Base-by-base conservation (phyloP, 2,797 vertebrate genomes). In the Peromyscus melanophrys region DNA sequence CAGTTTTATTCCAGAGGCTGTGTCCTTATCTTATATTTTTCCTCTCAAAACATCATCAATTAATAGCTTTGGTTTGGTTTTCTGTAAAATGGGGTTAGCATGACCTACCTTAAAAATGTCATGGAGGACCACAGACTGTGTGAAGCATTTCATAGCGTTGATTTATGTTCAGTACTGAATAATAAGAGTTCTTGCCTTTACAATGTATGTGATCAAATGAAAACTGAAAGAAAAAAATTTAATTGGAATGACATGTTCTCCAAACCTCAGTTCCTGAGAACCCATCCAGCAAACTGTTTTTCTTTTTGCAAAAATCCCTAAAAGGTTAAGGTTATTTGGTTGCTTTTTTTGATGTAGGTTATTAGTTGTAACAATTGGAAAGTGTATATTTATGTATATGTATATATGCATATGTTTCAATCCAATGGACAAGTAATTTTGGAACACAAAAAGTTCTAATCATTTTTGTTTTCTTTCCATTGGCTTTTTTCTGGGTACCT, bases 311-410 rank as follows among this genome's bases (percentile, higher is more conserved):
- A 21, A 61, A 1, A 5, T 89, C 73, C 63, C 31, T 92, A 14
- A 11, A 89, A 92, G 2, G 11, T 78, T 94, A 95, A 69, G 1
- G 17, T 59, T 43, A 90, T 81, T 93, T 73, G 52, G n/a, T 80
- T 21, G 77, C 29, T 55, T 55, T 92, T 95, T 40, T 89, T 82
- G 21, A 63, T 89, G 46, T 43, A 23, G 4, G 12, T 13, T 87
- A 65, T 67, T 89, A 49, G 13, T 88, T 78, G 34, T 13, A 94
- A 75, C 89, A 91, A 69, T 69, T 89, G 34, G 59, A 94, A 96
- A 10, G 29, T 89, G n/a, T 67, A 43, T 12, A 34, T 55, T 34
- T 55, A 16, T 37, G 46, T 49, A 57, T n/a, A 6, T 55, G 13
- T 67, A 49, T n/a, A 55, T 43, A 37, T 10, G 23, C 8, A 6